Conservation (phyloP, 2,113 vertebrate species). For the Chaetops frenatus region DNA sequence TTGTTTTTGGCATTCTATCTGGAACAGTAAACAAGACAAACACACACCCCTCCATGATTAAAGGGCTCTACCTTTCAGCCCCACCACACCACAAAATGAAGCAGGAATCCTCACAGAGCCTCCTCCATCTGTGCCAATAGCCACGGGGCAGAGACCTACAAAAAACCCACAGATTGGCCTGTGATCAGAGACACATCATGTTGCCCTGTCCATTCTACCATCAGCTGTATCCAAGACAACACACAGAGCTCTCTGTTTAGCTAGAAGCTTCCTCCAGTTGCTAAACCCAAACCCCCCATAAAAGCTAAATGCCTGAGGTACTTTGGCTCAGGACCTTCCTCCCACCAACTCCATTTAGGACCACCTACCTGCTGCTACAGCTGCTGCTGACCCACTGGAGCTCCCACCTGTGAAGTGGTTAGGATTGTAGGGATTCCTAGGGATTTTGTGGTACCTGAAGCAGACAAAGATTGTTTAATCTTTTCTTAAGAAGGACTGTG, state of each 20-base stretch:
- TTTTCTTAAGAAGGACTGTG: not conserved
- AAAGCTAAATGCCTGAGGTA: not conserved
- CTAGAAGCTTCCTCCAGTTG: not conserved
- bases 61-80: conserved; percentile 63
- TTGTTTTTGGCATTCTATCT: not conserved
- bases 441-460: conserved; percentile 54
- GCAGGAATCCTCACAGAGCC: conserved; percentile 68
- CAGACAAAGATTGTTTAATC: not conserved
- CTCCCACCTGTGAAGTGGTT: conserved; percentile 67
- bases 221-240: not conserved
- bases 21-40: not conserved
- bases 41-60: not conserved
- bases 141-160: conserved; percentile 65
- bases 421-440: conserved; percentile 64
- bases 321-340: not conserved
- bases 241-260: not conserved
- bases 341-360: not conserved
- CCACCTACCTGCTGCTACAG: conserved; percentile 64
- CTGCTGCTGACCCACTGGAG: conserved; percentile 64
- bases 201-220: not conserved
- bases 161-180: not conserved
- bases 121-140: conserved; percentile 62
- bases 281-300: not conserved
- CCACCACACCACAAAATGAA: conserved; percentile 64
- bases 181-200: not conserved